Percentiles rank a stretch among this genome's conserved stretches.
These are phyloP conservation scores for Valencia hispanica DNA, from an alignment of 2,797 vertebrate species.

Conservation along the genomic window DNA sequence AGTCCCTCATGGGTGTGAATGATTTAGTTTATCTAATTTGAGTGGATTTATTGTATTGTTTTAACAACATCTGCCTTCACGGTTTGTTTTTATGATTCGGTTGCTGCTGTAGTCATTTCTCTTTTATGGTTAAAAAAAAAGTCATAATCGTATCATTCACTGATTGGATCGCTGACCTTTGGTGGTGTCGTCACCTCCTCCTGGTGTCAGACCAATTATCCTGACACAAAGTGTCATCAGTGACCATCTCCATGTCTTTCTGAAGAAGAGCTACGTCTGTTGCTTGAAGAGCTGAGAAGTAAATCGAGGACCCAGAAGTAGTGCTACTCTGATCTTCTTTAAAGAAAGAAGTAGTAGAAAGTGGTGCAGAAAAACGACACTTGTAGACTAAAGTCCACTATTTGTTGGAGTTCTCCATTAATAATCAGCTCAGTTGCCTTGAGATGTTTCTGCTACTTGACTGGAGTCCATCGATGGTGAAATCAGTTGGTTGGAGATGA, in stretches of 20 bases:
- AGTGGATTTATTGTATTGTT: not conserved
- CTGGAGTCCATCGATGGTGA: too few relatives aligned
- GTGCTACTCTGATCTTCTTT: not conserved
- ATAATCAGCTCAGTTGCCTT: too few relatives aligned
- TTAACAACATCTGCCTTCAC: not conserved
- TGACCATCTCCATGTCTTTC: not conserved
- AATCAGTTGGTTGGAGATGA: not conserved
- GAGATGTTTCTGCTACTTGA: too few relatives aligned
- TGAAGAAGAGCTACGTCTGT: not conserved
- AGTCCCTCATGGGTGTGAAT: not conserved
- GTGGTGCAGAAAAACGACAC: too few relatives aligned
- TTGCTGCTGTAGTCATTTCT: not conserved
- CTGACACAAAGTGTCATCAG: not conserved
- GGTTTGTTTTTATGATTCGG: not conserved
- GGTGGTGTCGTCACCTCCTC: not conserved
- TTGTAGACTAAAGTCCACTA: too few relatives aligned
- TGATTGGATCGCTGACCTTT: slow-evolving; percentile 10
- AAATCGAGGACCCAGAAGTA: not conserved
- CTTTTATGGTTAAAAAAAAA: not conserved
- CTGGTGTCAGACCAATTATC: not conserved
- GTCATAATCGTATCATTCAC: not conserved
- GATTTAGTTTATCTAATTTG: not conserved
- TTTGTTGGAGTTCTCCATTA: too few relatives aligned
- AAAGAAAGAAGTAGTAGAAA: not conserved
- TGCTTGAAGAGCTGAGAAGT: not conserved